Evolutionary conservation across 2,113 vertebrate species (phyloP).

Genomic region (Takifugu flavidus): DNA sequence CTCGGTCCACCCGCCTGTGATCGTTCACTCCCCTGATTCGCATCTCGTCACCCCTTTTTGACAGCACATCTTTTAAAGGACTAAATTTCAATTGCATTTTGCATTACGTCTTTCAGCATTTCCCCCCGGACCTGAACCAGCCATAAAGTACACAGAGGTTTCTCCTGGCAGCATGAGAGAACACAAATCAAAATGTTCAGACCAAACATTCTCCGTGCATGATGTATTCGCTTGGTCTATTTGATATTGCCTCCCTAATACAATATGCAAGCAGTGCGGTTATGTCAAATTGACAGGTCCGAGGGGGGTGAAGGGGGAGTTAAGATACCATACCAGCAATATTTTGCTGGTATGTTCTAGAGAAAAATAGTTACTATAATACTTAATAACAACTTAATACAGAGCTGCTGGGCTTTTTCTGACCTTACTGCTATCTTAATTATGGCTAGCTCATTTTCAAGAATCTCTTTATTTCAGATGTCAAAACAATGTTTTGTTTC

Average conservation of each 20-base stretch:
- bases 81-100: too few relatives aligned
- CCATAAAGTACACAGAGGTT: too few relatives aligned
- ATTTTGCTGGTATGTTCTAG: background rate
- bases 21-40: background rate
- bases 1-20: background rate
- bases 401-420: too few relatives aligned
- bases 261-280: slow-evolving; percentile 17
- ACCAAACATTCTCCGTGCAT: slow-evolving; percentile 28
- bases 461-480: too few relatives aligned
- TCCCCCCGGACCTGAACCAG: too few relatives aligned
- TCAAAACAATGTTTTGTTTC: too few relatives aligned
- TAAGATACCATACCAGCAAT: background rate
- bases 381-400: too few relatives aligned
- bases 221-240: slow-evolving; percentile 8
- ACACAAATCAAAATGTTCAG: slow-evolving; percentile 47
- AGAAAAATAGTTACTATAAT: too few relatives aligned
- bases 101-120: too few relatives aligned
- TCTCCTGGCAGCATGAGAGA: background rate
- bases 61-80: background rate
- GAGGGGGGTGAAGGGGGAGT: background rate
- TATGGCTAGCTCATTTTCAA: too few relatives aligned
- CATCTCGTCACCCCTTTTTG: background rate
- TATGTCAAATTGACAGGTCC: slow-evolving; percentile 13
- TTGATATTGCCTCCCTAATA: slow-evolving; percentile 11
- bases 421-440: too few relatives aligned